Evolutionary conservation across 2,797 vertebrate genomes (phyloP), one percentile per base, ranked within the genome.

Genomic region (Aldrovandia affinis): DNA sequence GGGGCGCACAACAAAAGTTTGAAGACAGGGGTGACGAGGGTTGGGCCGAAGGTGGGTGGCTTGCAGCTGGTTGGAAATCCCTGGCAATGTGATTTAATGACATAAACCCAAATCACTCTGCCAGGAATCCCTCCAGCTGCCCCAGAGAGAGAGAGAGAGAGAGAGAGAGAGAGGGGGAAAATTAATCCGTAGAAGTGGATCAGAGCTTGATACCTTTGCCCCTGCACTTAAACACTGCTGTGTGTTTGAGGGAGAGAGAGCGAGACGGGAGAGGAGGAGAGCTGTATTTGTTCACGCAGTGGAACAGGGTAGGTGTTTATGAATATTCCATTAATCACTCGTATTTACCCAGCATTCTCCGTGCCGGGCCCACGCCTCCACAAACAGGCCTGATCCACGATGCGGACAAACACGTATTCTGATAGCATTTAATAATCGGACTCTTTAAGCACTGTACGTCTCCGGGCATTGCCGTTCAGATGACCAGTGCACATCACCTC

Each of bases 61-160:
- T 88, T 93, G 93, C 88, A 93, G 94, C 94, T 95, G 92, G 96
- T 96, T 96, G 96, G 96, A 96, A 96, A 96, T 96, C 96, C 96
- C 96, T 96, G 96, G 96, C 96, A 96, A 96, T 96, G 96, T 96
- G 96, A 96, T 96, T 96, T 96, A 85, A 94, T 95, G 90, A 94
- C 89, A 94, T 94, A 93, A 93, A 92, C 93, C 88, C 93, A 96
- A 96, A 96, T 96, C 96, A 96, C 96, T 96, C 95, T 95, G 95
- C 96, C 96, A 96, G 96, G 96, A 96, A 96, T 96, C 96, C 96
- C 94, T 93, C 95, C 95, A 94, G 91, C 94, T 89, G 91, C 90
- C 93, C 90, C 94, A 93, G 87, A 85, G 83, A 83, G 33, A 81
- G 84, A 83, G 79, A 83, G 82, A 83, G 68, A 82, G 84, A 63